These are phyloP conservation scores for Amphipoea lucens DNA, from an alignment of 2,888 invertebrate genomes.

Conservation along the genomic window DNA sequence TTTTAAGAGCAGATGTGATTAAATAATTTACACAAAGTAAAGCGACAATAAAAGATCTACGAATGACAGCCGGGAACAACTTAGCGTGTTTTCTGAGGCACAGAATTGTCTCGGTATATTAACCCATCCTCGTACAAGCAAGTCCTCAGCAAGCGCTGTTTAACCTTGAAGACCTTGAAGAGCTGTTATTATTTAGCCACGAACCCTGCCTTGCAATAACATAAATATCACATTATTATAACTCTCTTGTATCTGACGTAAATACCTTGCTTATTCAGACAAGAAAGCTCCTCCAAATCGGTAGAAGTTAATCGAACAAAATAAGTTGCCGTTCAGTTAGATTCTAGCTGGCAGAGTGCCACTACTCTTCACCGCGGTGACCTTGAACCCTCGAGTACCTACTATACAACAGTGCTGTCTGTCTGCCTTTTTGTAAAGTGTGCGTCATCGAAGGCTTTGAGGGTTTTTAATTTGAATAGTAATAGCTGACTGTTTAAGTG, in stretches of 20 bases:
- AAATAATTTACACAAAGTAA: no score
- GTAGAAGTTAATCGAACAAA: conserved; percentile 26
- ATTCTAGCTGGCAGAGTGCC: conserved; percentile 42
- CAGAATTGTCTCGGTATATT: background rate
- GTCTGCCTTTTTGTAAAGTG: background rate
- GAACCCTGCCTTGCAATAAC: background rate
- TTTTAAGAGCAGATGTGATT: background rate
- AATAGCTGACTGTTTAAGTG: background rate
- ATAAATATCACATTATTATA: background rate
- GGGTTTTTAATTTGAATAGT: background rate
- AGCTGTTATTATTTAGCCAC: background rate
- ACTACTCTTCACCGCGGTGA: conserved; percentile 25
- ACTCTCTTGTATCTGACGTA: background rate
- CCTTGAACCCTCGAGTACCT: conserved; percentile 33
- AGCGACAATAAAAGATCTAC: no score
- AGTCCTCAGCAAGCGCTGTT: background rate
- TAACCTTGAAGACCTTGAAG: background rate
- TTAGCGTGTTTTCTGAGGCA: background rate
- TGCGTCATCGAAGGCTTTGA: background rate
- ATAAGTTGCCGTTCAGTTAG: conserved; percentile 18
- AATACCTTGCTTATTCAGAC: background rate
- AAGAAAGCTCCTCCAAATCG: background rate
- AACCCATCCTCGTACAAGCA: background rate
- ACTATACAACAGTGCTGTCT: background rate
- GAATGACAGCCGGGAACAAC: no score